Percentiles rank a stretch among this genome's conserved stretches.
Evolutionary conservation across 1,140 invertebrate species (phyloP).

Genomic region (Cryptotermes secundus): DNA sequence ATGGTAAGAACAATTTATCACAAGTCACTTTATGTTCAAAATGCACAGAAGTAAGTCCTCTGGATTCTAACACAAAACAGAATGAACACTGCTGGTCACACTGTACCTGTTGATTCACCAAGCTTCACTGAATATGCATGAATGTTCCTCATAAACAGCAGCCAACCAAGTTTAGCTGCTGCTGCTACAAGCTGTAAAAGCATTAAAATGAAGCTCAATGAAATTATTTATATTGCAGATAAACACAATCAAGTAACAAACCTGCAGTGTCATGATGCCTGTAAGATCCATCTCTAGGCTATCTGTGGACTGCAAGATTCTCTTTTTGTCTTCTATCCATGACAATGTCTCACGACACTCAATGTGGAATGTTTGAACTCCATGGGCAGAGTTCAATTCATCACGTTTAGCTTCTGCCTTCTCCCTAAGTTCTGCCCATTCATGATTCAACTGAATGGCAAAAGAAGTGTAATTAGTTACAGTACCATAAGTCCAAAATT

Average conservation of each 20-base stretch:
- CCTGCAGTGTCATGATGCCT: constrained; percentile 79
- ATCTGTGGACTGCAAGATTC: constrained; percentile 90
- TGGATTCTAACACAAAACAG: too few species aligned
- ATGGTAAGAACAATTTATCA: too few species aligned
- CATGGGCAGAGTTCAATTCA: constrained; percentile 92
- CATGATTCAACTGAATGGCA: constrained; percentile 66
- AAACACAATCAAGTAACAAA: constrained; percentile 22
- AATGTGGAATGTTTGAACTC: constrained; percentile 99
- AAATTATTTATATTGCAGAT: too few species aligned
- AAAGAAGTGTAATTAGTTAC: constrained; percentile 17
- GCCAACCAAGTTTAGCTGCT: too few species aligned
- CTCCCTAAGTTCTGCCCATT: constrained; percentile 85
- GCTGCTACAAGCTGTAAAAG: too few species aligned
- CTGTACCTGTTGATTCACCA: too few species aligned
- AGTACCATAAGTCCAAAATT: not conserved
- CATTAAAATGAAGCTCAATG: too few species aligned
- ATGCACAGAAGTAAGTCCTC: too few species aligned
- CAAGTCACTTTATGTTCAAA: too few species aligned
- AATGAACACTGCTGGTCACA: too few species aligned
- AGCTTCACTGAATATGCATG: too few species aligned
- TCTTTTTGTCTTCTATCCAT: constrained; percentile 99
- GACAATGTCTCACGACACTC: constrained; percentile 98
- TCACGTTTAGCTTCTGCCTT: constrained; percentile 91
- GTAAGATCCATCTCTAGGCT: constrained; percentile 93
- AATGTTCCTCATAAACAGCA: too few species aligned